Percentiles rank a stretch among this genome's conserved stretches.
Conservation (phyloP, 2,113 vertebrate species). For the Parus major region DNA sequence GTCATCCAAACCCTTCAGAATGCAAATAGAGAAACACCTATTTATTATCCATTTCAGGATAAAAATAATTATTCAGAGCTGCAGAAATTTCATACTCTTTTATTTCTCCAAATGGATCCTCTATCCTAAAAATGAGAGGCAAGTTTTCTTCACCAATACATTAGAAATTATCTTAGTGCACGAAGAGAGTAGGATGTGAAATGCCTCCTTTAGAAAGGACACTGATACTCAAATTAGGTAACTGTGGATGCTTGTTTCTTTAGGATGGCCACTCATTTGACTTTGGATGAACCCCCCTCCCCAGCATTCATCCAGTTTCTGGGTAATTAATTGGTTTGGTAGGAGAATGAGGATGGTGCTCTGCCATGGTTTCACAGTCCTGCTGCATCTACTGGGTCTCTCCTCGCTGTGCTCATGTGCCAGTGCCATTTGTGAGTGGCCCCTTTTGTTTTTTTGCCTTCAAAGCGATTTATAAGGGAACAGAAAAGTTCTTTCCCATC, state of each 20-base stretch:
- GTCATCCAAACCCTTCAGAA: not conserved
- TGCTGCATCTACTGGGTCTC: not conserved
- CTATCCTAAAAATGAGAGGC: not conserved
- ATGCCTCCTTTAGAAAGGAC: not conserved
- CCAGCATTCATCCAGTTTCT: not conserved
- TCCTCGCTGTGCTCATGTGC: not conserved
- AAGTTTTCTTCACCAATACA: not conserved
- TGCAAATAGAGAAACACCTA: not conserved
- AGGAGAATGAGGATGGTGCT: not conserved
- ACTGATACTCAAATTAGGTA: not conserved
- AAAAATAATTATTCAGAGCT: not conserved
- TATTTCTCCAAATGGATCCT: not conserved
- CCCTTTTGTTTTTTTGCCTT: not conserved
- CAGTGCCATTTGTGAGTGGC: not conserved
- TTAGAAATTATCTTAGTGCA: not conserved
- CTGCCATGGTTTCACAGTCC: not conserved
- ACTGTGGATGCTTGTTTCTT: not conserved
- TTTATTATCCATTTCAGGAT: not conserved
- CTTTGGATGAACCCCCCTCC: not conserved
- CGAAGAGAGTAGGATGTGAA: not conserved
- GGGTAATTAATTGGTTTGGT: not conserved
- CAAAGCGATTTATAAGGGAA: conserved; percentile 10
- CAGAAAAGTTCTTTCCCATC: not conserved
- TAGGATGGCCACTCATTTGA: not conserved
- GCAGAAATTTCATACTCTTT: not conserved